Percentiles rank a stretch among this genome's conserved stretches.
Conservation (phyloP, 2,797 vertebrate species). For the Pipistrellus nathusii region DNA sequence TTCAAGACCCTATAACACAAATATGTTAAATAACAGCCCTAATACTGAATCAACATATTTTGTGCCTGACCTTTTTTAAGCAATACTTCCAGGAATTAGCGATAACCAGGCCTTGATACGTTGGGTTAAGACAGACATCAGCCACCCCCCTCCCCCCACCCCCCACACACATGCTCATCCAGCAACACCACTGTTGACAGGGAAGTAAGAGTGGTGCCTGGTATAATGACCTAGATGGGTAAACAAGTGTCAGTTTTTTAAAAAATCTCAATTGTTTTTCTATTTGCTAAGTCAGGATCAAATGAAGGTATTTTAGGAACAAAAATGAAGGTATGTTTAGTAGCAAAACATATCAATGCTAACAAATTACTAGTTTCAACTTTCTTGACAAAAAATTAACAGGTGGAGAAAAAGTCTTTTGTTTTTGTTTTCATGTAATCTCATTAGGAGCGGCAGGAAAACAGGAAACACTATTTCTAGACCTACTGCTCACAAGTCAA, state of each 20-base stretch:
- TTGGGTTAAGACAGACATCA: neutral
- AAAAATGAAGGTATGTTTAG: neutral
- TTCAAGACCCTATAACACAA: neutral
- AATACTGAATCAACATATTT: neutral
- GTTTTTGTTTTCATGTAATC: conserved; percentile 77
- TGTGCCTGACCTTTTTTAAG: neutral
- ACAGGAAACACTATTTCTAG: conserved; percentile 75
- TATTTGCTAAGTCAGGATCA: neutral
- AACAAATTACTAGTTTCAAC: conserved; percentile 76
- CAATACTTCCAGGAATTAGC: neutral
- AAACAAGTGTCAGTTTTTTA: neutral
- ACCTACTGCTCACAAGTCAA: conserved; percentile 8
- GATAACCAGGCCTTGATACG: neutral
- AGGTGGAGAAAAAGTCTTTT: conserved; percentile 76
- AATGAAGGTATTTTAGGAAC: neutral
- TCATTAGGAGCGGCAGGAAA: conserved; percentile 82
- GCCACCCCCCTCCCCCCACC: neutral
- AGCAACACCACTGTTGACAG: neutral
- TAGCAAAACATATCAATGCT: neutral
- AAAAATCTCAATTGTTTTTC: neutral
- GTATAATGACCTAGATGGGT: neutral
- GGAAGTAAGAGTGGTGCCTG: no score
- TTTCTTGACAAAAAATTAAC: conserved; percentile 79
- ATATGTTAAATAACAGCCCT: neutral
- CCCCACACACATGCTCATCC: neutral